Conservation (phyloP, 2,113 vertebrate genomes). For the Onychostoma macrolepis region DNA sequence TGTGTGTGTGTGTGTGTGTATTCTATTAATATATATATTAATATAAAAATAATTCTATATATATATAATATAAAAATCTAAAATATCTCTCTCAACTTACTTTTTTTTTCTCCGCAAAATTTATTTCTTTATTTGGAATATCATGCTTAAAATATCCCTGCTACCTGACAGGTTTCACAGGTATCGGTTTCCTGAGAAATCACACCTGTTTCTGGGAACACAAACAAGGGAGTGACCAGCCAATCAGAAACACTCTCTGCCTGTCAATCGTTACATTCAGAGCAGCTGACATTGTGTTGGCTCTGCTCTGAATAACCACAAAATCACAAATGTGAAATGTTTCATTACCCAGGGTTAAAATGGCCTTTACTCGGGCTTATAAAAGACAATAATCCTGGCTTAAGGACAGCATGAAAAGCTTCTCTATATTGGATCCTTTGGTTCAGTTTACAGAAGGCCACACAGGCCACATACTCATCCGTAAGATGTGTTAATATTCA, state of each 20-base stretch:
- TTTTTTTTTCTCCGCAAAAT: no score
- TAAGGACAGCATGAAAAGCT: not conserved
- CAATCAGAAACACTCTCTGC: not conserved
- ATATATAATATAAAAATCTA: no score
- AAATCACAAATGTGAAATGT: not conserved
- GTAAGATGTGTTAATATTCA: conserved; percentile 11
- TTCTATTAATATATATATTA: no score
- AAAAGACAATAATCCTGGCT: not conserved
- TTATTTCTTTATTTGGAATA: no score
- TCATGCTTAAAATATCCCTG: no score
- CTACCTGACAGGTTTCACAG: not conserved
- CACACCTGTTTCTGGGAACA: not conserved
- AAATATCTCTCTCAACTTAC: no score
- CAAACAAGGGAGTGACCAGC: not conserved
- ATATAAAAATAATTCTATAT: no score
- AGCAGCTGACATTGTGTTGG: not conserved
- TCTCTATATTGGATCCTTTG: not conserved
- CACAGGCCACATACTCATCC: not conserved
- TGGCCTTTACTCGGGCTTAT: not conserved
- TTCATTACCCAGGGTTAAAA: not conserved
- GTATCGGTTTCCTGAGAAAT: not conserved
- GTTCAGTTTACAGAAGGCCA: not conserved
- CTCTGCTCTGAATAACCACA: not conserved
- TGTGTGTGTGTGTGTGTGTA: no score
- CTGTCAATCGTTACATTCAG: not conserved